phyloP scores from a whole-genome alignment of 2,888 invertebrate species.

The Neocrepidodera transversa region DNA sequence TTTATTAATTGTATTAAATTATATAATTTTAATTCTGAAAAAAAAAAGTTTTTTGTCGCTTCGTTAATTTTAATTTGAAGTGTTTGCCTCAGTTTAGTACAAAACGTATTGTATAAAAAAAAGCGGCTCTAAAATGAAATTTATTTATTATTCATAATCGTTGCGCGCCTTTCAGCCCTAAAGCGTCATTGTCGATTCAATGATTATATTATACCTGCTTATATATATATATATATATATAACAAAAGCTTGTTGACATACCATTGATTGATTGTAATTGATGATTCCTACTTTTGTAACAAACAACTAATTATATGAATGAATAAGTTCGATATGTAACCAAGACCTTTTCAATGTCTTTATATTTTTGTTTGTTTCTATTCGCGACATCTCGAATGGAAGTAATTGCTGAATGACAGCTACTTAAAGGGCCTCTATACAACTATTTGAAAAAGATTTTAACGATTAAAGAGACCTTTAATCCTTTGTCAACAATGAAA shows the following conservation, averaged over 20 bases:
- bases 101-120: neutral
- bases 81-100: neutral
- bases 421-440: constrained; percentile 40
- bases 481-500: constrained; percentile 12
- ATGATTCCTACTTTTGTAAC: constrained; percentile 46
- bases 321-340: constrained; percentile 46
- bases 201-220: constrained; percentile 49
- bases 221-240: too few species aligned
- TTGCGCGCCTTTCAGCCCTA: neutral
- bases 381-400: constrained; percentile 43
- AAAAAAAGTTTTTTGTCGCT: too few species aligned
- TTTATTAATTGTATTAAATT: too few species aligned
- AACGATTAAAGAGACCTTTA: constrained; percentile 16
- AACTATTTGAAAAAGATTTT: constrained; percentile 18
- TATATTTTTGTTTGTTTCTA: constrained; percentile 40
- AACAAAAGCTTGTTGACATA: constrained; percentile 48
- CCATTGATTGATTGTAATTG: constrained; percentile 50
- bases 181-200: neutral
- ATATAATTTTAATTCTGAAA: too few species aligned
- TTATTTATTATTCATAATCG: constrained; percentile 1
- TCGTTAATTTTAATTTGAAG: too few species aligned
- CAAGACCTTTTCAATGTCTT: constrained; percentile 37
- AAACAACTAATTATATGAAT: constrained; percentile 50
- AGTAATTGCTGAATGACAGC: constrained; percentile 49
- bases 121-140: neutral